A percentile compares a stretch with the other conserved stretches of the same genome.
Conservation (phyloP, 1,140 invertebrate species). For the Phymorhynchus buccinoides region DNA sequence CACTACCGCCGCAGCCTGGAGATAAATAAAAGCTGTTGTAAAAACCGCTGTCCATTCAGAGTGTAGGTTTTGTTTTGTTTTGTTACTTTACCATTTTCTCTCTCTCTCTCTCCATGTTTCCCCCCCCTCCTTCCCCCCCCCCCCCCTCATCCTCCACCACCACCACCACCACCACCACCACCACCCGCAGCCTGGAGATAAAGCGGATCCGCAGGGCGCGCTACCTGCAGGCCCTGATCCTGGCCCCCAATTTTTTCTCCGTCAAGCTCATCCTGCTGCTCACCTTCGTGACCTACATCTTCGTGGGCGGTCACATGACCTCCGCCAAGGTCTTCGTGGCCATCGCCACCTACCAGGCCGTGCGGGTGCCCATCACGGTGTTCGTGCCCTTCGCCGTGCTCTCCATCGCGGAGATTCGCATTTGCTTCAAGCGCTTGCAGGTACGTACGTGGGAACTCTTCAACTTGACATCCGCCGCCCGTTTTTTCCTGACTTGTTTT, state of each 20-base stretch:
- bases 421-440: conserved; percentile 39
- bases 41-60: no score
- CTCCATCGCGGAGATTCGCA: conserved; percentile 62
- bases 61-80: no score
- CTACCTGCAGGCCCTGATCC: conserved; percentile 58
- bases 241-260: conserved; percentile 65
- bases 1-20: no score
- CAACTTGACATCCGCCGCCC: no score
- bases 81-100: no score
- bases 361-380: conserved; percentile 53
- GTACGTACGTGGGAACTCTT: no score
- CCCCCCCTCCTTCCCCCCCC: no score
- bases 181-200: conserved; percentile 64
- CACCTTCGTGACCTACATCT: conserved; percentile 61
- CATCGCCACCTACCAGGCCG: conserved; percentile 49
- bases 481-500: no score
- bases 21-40: no score
- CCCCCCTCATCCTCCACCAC: no score
- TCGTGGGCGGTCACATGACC: conserved; percentile 54
- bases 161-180: no score
- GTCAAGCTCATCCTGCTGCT: conserved; percentile 67
- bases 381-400: conserved; percentile 56
- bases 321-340: conserved; percentile 54
- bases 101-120: no score
- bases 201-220: conserved; percentile 49